phyloP scores from a whole-genome alignment of 2,888 invertebrate species.

The Caenorhabditis sp. region DNA sequence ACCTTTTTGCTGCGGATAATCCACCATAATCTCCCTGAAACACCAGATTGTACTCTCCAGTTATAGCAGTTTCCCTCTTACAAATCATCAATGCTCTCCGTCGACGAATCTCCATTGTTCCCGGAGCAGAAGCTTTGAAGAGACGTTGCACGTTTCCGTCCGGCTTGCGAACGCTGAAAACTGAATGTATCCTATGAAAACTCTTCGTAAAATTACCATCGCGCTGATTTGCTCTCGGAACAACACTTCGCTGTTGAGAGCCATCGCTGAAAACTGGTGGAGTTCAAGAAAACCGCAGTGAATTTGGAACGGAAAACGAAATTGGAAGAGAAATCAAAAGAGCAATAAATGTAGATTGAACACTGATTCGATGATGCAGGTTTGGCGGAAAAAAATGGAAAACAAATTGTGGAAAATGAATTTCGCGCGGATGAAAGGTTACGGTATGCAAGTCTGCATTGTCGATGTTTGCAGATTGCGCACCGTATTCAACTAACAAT shows the following conservation, averaged over 20 bases:
- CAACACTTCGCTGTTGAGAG: constrained; percentile 53
- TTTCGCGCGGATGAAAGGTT: neutral
- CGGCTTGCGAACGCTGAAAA: constrained; percentile 45
- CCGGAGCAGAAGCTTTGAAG: constrained; percentile 61
- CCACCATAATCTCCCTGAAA: constrained; percentile 50
- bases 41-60: neutral
- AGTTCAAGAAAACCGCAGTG: too few species aligned
- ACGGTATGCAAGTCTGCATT: constrained; percentile 2
- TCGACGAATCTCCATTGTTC: constrained; percentile 42
- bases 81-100: constrained; percentile 54
- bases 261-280: constrained; percentile 51
- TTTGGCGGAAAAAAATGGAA: neutral
- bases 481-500: neutral
- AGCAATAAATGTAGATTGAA: constrained; percentile 6
- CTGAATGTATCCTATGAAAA: neutral
- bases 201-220: constrained; percentile 8
- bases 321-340: neutral
- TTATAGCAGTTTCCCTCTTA: neutral
- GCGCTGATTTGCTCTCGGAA: constrained; percentile 56
- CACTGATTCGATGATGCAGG: neutral
- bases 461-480: neutral
- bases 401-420: neutral
- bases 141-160: constrained; percentile 51
- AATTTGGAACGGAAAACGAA: neutral
- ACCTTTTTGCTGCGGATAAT: constrained; percentile 62